Base-by-base conservation (phyloP, 2,797 vertebrate species). In the Orientallactaga sibirica region DNA sequence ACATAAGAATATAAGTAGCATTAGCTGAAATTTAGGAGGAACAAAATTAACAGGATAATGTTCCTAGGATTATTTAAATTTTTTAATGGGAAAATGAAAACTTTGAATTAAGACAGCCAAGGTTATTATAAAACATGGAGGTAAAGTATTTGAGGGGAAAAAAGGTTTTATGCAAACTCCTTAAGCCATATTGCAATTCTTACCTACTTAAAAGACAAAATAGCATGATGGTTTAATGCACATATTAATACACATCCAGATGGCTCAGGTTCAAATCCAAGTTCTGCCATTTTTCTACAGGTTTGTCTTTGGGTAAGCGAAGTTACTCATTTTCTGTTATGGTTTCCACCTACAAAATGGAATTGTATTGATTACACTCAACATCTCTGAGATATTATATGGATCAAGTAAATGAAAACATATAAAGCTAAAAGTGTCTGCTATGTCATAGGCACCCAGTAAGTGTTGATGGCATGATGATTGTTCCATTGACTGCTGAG, bases 61-160 rank as follows among this genome's bases (percentile, higher is more conserved):
- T 79, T 66, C 7, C 68, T 37, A 90, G 52, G 8, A 74, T 79
- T 55, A 66, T 70, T 93, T 86, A 37, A 10, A 68, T 58, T 88
- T 48, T 95, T 92, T 93, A 88, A 61, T 14, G 29, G n/a, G 43
- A 37, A 89, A 93, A 87, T 5, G 3, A 33, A 79, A 55, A 86
- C n/a, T 33, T 61, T 79, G 7, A 92, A 92, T 92, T 85, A 93
- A 93, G 76, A 73, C 24, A 64, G 27, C 29, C 41, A 48, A 74
- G 22, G 18, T 71, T 80, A 82, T 87, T 90, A 58, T 75, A 91
- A 84, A 88, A 79, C 29, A 80, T 10, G 3, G 25, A 66, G 11
- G 27, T 52, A 29, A 94, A 86, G 11, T 79, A 73, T 75, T 76
- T 91, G 37, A 87, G 12, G 27, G 81, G 86, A 68, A 20, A 90